Percentiles rank a stretch among this genome's conserved stretches.
These are phyloP conservation scores for Agrotis segetum DNA, from an alignment of 2,888 invertebrate genomes.

Conservation along the genomic window DNA sequence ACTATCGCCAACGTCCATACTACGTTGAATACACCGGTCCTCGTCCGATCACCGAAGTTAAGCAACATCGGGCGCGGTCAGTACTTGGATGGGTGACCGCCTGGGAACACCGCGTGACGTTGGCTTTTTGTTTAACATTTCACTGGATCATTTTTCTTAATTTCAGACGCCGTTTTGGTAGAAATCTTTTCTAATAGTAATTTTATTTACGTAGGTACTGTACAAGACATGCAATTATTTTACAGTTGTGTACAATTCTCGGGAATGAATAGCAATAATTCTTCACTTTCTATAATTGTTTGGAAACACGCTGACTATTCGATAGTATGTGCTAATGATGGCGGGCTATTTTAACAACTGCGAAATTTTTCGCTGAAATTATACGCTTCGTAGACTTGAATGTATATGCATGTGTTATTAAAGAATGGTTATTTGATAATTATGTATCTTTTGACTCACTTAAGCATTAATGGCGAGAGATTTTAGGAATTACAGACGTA, in stretches of 20 bases:
- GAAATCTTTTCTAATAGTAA: background rate
- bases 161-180: background rate
- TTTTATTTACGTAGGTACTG: background rate
- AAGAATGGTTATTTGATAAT: background rate
- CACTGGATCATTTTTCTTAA: background rate
- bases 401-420: background rate
- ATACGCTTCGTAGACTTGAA: constrained; percentile 25
- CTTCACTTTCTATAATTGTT: constrained; percentile 63
- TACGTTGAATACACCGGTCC: constrained; percentile 83
- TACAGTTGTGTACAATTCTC: constrained; percentile 14
- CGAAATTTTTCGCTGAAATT: constrained; percentile 42
- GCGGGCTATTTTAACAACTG: constrained; percentile 37
- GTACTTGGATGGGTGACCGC: constrained; percentile 88
- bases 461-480: background rate
- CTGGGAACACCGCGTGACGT: constrained; percentile 79
- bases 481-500: no score
- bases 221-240: background rate
- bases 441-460: background rate
- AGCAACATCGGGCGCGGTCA: constrained; percentile 85
- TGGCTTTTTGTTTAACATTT: constrained; percentile 49
- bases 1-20: constrained; percentile 55
- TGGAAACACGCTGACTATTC: constrained; percentile 47
- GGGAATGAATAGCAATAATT: constrained; percentile 27
- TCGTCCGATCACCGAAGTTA: constrained; percentile 88
- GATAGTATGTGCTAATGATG: constrained; percentile 30